Base-by-base conservation (phyloP, 2,113 vertebrate species). In the Malurus melanocephalus region DNA sequence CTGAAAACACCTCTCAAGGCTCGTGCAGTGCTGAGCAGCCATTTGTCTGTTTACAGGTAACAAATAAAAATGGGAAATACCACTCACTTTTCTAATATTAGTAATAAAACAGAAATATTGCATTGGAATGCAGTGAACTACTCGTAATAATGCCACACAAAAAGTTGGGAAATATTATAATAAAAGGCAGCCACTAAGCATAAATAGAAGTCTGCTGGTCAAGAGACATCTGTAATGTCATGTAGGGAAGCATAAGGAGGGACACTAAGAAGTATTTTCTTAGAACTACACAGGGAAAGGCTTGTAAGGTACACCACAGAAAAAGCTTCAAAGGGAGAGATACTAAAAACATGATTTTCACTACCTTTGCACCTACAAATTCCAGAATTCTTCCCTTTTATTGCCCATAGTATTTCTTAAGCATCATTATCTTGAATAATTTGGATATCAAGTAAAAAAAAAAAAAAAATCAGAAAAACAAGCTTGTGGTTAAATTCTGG, bases 391-490 rank as follows among this genome's bases (percentile, higher is more conserved):
- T 69, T 65, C 20, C 18, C 8, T 77, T 61, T 59, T 33, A 28
- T 27, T 62, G 11, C 23, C n/a, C 6, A 13, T 10, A 8, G 4
- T 46, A 71, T 45, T 74, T 80, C 48, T 67, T 22, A 60, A 67
- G 42, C 9, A 40, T 40, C 28, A 57, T 1, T 1, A 0, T 51
- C 26, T 62, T 85, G 52, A 90, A 82, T 72, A 69, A 89, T 77
- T 87, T 80, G 68, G 24, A 11, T 74, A 83, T 43, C 57, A 74
- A 26, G 24, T 40, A 16, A 57, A 80, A 90, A 93, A 64, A 26
- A 89, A 51, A 88, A 82, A 80, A 88, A 40, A n/a, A 91, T 61
- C 80, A 83, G 86, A 40, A n/a, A 91, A 68, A 30, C 28, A 49
- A 72, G 33, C 20, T 24, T n/a, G 20, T 43, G 35, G 42, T 22